These are phyloP conservation scores for Bombus cullumanus DNA, from an alignment of 1,140 invertebrate genomes.

Conservation along the genomic window DNA sequence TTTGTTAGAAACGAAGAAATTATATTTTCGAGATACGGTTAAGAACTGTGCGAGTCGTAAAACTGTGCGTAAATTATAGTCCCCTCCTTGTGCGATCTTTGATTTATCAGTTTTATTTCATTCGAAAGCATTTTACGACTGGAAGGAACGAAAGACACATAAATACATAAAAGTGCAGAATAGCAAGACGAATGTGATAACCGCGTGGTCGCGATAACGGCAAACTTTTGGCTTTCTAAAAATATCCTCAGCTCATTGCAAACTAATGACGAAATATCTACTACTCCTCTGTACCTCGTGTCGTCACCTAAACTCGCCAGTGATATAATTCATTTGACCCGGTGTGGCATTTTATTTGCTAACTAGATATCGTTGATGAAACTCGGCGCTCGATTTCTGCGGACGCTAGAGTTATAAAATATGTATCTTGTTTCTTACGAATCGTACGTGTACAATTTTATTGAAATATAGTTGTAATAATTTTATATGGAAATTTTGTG, in stretches of 20 bases:
- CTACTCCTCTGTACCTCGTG: slow-evolving; percentile 5
- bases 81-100: background rate
- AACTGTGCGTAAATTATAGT: background rate
- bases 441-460: background rate
- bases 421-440: no score
- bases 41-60: background rate
- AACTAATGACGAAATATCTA: slow-evolving; percentile 35
- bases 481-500: background rate
- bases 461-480: background rate
- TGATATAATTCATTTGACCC: slow-evolving; percentile 31
- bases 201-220: slow-evolving; percentile 50
- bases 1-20: background rate
- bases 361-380: background rate
- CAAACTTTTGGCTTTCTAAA: slow-evolving; percentile 55
- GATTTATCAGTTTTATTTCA: slow-evolving; percentile 1
- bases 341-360: background rate
- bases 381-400: background rate
- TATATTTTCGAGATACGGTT: background rate
- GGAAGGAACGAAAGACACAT: background rate
- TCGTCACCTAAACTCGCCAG: slow-evolving; percentile 4
- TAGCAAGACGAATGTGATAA: slow-evolving; percentile 39
- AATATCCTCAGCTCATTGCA: slow-evolving; percentile 33
- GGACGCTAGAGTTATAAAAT: background rate
- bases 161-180: slow-evolving; percentile 37
- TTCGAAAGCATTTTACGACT: background rate